Evolutionary conservation across 2,888 invertebrate species (phyloP).

Genomic region (Formica aserva): DNA sequence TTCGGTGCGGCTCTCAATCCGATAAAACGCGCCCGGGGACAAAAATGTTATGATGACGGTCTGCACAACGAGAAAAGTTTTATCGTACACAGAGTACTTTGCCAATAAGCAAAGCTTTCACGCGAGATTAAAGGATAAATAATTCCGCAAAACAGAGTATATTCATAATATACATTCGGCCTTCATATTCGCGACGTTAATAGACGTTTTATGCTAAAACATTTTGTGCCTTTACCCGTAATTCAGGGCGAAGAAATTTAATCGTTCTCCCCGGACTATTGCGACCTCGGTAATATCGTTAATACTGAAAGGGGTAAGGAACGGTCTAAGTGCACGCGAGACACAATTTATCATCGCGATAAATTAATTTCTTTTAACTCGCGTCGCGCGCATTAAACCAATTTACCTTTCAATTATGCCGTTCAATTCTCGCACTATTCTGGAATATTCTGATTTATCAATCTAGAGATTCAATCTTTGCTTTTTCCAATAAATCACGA

Average conservation of each 20-base stretch:
- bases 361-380: constrained; percentile 41
- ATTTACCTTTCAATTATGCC: constrained; percentile 3
- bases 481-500: neutral
- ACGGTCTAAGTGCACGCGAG: constrained; percentile 70
- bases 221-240: constrained; percentile 2
- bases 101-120: constrained; percentile 36
- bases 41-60: constrained; percentile 38
- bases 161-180: constrained; percentile 6
- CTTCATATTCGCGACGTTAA: constrained; percentile 30
- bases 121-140: constrained; percentile 52
- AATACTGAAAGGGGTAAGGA: constrained; percentile 71
- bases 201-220: constrained; percentile 25
- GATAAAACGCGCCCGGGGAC: constrained; percentile 48
- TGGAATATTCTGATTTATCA: neutral
- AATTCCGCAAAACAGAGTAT: constrained; percentile 37
- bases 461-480: neutral
- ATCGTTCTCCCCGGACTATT: constrained; percentile 52
- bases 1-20: constrained; percentile 46
- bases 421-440: neutral
- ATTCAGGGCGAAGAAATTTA: constrained; percentile 66
- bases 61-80: constrained; percentile 39
- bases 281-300: constrained; percentile 65
- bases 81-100: constrained; percentile 1
- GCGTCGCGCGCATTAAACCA: constrained; percentile 31
- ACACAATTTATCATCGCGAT: constrained; percentile 65